A percentile compares a stretch with the other conserved stretches of the same genome.
Evolutionary conservation across 2,113 vertebrate species (phyloP).

Genomic region (Oreotrochilus melanogaster): DNA sequence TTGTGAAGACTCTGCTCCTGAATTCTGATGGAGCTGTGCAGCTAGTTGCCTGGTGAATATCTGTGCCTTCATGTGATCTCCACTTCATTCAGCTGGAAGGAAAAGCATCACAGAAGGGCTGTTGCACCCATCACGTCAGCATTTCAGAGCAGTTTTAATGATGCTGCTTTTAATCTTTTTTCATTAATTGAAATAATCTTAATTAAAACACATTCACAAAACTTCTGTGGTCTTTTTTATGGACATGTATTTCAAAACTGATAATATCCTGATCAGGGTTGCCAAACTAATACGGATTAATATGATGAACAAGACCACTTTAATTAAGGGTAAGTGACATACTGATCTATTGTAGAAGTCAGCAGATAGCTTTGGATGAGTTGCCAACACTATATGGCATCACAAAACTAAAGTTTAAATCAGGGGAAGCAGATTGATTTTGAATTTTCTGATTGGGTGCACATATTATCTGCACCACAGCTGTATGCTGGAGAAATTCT

Average conservation of each 20-base stretch:
- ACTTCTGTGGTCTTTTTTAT: neutral
- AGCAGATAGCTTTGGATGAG: neutral
- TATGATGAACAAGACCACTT: neutral
- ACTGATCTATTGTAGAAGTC: neutral
- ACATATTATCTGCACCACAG: rapidly evolving
- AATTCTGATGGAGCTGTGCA: neutral
- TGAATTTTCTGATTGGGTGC: neutral
- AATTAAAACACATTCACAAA: neutral
- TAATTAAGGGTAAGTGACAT: neutral
- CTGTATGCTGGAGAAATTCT: neutral
- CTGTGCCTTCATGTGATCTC: neutral
- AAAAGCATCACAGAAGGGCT: neutral
- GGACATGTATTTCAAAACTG: neutral
- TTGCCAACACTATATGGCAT: neutral
- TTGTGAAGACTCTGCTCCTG: rapidly evolving
- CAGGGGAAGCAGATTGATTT: neutral
- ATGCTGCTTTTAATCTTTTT: neutral
- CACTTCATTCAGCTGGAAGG: neutral
- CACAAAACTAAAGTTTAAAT: neutral
- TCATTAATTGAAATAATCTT: neutral
- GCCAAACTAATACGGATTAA: neutral
- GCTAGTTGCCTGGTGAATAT: too few relatives aligned
- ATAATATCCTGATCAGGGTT: neutral
- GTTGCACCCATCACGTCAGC: rapidly evolving
- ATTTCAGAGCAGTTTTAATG: neutral